Base-by-base conservation (phyloP, 2,797 vertebrate genomes). In the Enteromius paludinosus region DNA sequence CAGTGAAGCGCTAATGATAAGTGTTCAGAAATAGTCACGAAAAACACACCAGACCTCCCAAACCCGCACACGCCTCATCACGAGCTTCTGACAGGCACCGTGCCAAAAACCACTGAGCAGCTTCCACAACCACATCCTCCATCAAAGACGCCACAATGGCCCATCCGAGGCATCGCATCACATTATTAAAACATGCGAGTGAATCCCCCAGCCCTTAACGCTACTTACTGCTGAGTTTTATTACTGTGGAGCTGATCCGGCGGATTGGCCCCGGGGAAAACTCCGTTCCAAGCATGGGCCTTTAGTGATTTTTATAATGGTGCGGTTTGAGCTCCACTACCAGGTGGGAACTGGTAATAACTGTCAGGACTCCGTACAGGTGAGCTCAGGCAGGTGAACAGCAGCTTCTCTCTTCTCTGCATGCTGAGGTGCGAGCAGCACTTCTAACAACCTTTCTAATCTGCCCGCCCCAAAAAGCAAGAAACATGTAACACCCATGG, bases 171-270 rank as follows among this genome's bases (percentile, higher is more conserved):
- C 56, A 41, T 54, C 61, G 4, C 41, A 74, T 80, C 70, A 25
- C 30, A 82, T 71, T 73, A 73, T 79, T 59, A 64, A 83, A 73
- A 78, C 23, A 68, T 49, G 52, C 78, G 73, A 61, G n/a, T 59
- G 47, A 74, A 81, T 38, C 61, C 33, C 49, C 12, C 10, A 12
- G 23, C 41, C 30, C 68, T 45, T 30, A 76, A 52, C 70, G 75
- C 80, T 83, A 87, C 87, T 89, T 85, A 90, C 90, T 87, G 69
- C 78, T 87, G 64, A 90, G 86, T 25, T 68, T 87, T 83, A 90
- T 90, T 75, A 87, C 84, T 35, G 82, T 72, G 59, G 86, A 88
- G 81, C 87, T 89, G 85, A 89, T 84, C 83, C 84, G 77, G 72
- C 87, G 85, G 66, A 28, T 75, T 54, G 69, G 76, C 54, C 82